Evolutionary conservation across 2,888 invertebrate species (phyloP), one percentile per base, ranked within the genome.

Genomic region (Meteorus colon): DNA sequence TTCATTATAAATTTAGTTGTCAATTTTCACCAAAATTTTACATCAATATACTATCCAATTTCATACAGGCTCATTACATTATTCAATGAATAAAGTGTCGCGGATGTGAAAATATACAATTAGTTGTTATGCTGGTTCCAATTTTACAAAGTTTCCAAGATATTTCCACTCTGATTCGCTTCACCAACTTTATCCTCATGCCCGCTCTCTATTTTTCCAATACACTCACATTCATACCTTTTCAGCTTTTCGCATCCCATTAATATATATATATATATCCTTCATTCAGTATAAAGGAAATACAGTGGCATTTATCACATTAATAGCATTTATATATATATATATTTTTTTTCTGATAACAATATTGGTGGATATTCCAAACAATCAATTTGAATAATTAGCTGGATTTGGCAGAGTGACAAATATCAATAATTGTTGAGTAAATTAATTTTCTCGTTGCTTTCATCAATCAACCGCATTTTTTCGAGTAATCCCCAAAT

Each of bases 151-250:
- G 3, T 60, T 24, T 19, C 24, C 60, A 27, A 62, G 60, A 62
- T 62, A 67, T 34, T 67, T 68, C 19, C 29, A 34, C 68, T 29
- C 16, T 48, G 48, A 16, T 14, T n/a, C 10, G 48, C 48, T 48
- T 41, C 16, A 45, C 14, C 10, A 48, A n/a, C 5, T 62, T 62
- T 62, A 45, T 68, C 29, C 68, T 14, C 19, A 29, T 31, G 16
- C 45, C 19, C 5, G 48, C 12, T 41, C n/a, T 37, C 14, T 19
- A 16, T n/a, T 45, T 68, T 41, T 68, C 16, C 1, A 8, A 19
- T 10, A 4, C 60, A 27, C 6, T 29, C 24, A 12, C 29, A 14
- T 24, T 68, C 24, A 24, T 24, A 24, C 24, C 24, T 24, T 24
- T 37, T 41, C 68, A 48, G n/a, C 16, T 34, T 4, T 34, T 24